phyloP scores from a whole-genome alignment of 2,888 invertebrate species.

The Sinhomidia bicolor region DNA sequence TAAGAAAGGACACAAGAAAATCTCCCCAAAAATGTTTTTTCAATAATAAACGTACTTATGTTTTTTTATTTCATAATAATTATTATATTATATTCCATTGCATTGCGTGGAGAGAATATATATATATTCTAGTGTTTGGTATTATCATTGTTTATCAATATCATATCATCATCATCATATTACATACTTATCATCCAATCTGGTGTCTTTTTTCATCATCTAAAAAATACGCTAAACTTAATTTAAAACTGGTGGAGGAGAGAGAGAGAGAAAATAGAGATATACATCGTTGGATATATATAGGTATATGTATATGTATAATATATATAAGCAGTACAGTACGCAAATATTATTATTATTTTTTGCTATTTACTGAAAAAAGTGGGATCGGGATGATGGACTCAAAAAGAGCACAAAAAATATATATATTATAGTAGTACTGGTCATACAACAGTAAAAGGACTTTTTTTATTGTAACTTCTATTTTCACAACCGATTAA shows the following conservation, averaged over 20 bases:
- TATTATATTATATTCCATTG: slow-evolving; percentile 50
- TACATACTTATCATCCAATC: slow-evolving; percentile 45
- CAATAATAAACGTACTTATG: slow-evolving; percentile 57
- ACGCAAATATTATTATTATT: no score
- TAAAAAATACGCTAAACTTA: slow-evolving; percentile 3
- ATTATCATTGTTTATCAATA: slow-evolving; percentile 49
- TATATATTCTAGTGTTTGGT: slow-evolving; percentile 51
- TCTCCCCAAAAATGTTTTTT: slow-evolving; percentile 41
- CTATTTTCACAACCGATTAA: slow-evolving; percentile 52
- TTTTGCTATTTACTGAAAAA: slow-evolving; percentile 7
- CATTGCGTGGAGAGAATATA: slow-evolving; percentile 66
- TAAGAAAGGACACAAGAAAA: slow-evolving; percentile 26
- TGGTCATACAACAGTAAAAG: slow-evolving; percentile 18
- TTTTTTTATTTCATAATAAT: slow-evolving; percentile 62
- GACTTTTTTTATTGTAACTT: background rate
- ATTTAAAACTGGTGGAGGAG: slow-evolving; percentile 34
- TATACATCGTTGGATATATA: background rate
- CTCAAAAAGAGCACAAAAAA: slow-evolving; percentile 1
- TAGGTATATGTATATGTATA: background rate
- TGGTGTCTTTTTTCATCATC: slow-evolving; percentile 22
- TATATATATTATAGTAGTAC: no score
- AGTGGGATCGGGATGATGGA: background rate
- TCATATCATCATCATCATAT: background rate
- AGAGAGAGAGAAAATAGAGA: no score
- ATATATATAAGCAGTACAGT: no score